A percentile compares a stretch with the other conserved stretches of the same genome.
These are phyloP conservation scores for Mionectes macconnelli DNA, from an alignment of 2,113 vertebrate species.

Conservation along the genomic window DNA sequence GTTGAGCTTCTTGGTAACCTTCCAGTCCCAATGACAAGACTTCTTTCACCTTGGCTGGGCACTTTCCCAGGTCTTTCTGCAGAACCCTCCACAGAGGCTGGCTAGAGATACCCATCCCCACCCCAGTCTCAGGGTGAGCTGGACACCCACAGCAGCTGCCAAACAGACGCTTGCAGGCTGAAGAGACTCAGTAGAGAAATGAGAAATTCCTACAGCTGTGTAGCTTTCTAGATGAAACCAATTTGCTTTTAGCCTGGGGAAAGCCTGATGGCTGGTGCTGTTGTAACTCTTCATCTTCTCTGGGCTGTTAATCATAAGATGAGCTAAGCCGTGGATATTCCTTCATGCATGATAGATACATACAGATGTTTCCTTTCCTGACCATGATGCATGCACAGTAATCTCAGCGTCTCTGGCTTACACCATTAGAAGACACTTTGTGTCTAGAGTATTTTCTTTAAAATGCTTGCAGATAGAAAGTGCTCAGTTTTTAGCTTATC, in stretches of 20 bases:
- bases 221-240: background rate
- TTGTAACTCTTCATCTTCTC: background rate
- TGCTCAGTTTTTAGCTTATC: background rate
- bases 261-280: background rate
- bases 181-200: background rate
- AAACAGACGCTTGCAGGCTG: background rate
- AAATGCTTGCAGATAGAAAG: background rate
- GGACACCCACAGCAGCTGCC: background rate
- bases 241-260: background rate
- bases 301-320: background rate
- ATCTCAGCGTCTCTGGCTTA: background rate
- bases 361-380: background rate
- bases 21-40: background rate
- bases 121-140: background rate
- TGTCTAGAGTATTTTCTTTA: background rate
- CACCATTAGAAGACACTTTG: fast-evolving
- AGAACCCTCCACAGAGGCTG: background rate
- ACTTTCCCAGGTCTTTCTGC: background rate
- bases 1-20: background rate
- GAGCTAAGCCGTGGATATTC: background rate
- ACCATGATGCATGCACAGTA: too few relatives aligned
- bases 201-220: background rate
- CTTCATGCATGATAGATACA: background rate
- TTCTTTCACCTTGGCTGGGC: background rate
- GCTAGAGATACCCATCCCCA: background rate